Evolutionary conservation across 2,797 vertebrate species (phyloP), one percentile per base, ranked within the genome.

Genomic region (Pseudochirops corinnae): DNA sequence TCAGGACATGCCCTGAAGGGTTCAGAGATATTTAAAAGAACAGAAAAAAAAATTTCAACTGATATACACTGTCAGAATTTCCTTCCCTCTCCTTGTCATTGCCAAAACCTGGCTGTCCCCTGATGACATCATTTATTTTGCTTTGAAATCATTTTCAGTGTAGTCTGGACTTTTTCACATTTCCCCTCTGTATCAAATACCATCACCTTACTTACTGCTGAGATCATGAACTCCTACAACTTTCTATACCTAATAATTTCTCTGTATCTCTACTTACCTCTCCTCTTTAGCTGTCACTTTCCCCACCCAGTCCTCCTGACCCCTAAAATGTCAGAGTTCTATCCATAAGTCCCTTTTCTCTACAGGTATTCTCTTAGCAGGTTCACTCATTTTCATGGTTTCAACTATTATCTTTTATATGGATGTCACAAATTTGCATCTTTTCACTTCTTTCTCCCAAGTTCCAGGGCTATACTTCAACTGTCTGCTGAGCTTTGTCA

Each of bases 1-100:
- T 24, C 3, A 67, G 52, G 13, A 94, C 1, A 0, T 58, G 90
- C 58, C 92, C 29, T 92, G 53, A 97, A 94, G 11, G 39, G 9
- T 46, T 46, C 39, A 39, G 7, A 82, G n/a, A 26, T 92, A 95
- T 95, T 95, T 13, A 93, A 95, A 98, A 97, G 92, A 12, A 46
- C 3, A 55, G 52, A 11, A 94, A 95, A 60, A 46, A 14, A 94
- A 91, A 90, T 90, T 94, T 13, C 21, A 53, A 24, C 33, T 46
- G 13, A 28, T 18, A 92, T 93, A 46, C 24, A 90, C 10, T 18
- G 2, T 50, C 74, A 87, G 24, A 87, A 50, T 50, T 50, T 87
- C 39, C 39, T 50, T 87, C 18, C 39, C 39, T 82, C 39, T 24
- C 9, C 74, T 87, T 24, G 26, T 11, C 18, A 46, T 0, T 50